Conservation (phyloP, 2,113 vertebrate genomes). For the Phylloscopus whistleri region DNA sequence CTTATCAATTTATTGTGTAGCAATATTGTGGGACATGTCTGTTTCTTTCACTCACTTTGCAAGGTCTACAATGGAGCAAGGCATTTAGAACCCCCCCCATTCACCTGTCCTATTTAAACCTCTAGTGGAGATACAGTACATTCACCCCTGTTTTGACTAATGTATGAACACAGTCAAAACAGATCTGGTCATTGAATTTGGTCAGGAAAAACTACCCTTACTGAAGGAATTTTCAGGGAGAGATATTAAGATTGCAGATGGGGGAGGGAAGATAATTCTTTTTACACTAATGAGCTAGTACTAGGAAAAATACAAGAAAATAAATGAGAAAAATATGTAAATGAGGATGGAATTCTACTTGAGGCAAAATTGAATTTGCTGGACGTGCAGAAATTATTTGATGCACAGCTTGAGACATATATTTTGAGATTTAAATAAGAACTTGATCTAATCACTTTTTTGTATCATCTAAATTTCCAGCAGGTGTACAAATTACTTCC, state of each 20-base stretch:
- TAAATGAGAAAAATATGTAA: background rate
- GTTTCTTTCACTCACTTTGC: background rate
- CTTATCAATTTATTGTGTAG: background rate
- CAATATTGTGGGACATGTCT: background rate
- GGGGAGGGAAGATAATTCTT: background rate
- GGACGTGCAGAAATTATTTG: background rate
- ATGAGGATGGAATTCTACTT: background rate
- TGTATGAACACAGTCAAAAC: background rate
- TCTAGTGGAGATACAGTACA: background rate
- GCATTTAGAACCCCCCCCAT: background rate
- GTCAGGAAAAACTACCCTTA: background rate
- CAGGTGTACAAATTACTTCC: background rate
- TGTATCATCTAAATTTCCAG: background rate
- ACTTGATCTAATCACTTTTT: background rate
- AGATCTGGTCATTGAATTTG: background rate
- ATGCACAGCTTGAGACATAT: background rate
- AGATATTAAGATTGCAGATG: background rate
- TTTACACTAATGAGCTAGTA: background rate
- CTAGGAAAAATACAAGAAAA: background rate
- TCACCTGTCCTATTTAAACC: background rate
- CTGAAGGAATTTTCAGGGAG: background rate
- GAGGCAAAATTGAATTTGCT: background rate
- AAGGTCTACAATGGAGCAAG: background rate
- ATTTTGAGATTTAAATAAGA: constrained; percentile 45
- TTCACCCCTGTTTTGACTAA: background rate